phyloP scores from a whole-genome alignment of 1,140 invertebrate species.

The Euwallacea similis region DNA sequence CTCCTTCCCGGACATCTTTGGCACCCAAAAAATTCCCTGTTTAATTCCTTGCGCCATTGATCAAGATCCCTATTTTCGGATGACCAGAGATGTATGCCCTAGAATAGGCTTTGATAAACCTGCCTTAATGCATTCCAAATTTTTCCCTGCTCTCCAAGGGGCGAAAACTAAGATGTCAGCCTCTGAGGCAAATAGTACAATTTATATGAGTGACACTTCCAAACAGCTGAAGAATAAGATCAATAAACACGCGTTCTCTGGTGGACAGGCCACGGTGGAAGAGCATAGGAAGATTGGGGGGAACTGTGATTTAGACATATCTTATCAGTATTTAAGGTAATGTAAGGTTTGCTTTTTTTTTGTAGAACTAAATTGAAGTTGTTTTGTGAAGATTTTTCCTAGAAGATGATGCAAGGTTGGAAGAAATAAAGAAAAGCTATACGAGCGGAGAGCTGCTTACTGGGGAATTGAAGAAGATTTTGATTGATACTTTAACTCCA shows the following conservation, averaged over 20 bases:
- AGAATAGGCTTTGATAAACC: conserved; percentile 89
- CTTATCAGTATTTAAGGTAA: conserved; percentile 86
- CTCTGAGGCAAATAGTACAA: conserved; percentile 90
- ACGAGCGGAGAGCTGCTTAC: conserved; percentile 88
- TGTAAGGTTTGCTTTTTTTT: conserved; percentile 8
- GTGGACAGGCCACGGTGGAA: conserved; percentile 90
- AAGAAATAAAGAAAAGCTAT: conserved; percentile 78
- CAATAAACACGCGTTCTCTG: conserved; percentile 99
- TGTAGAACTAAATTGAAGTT: conserved; percentile 4
- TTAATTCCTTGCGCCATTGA: conserved; percentile 99
- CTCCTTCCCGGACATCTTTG: conserved; percentile 96
- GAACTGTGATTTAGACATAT: conserved; percentile 94
- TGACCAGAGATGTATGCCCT: conserved; percentile 96
- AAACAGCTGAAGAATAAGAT: conserved; percentile 98
- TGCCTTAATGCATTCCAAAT: conserved; percentile 90
- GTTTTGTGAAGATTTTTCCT: conserved; percentile 75
- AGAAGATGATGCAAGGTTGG: conserved; percentile 89
- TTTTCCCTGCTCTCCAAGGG: conserved; percentile 96
- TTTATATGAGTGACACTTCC: conserved; percentile 92
- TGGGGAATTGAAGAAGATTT: conserved; percentile 90
- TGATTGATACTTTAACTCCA: conserved; percentile 76
- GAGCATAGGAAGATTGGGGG: conserved; percentile 90
- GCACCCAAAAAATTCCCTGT: conserved; percentile 80
- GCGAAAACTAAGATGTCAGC: conserved; percentile 98
- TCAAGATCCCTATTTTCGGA: conserved; percentile 99